Evolutionary conservation across 2,113 vertebrate genomes (phyloP).

Genomic region (Scomber scombrus): DNA sequence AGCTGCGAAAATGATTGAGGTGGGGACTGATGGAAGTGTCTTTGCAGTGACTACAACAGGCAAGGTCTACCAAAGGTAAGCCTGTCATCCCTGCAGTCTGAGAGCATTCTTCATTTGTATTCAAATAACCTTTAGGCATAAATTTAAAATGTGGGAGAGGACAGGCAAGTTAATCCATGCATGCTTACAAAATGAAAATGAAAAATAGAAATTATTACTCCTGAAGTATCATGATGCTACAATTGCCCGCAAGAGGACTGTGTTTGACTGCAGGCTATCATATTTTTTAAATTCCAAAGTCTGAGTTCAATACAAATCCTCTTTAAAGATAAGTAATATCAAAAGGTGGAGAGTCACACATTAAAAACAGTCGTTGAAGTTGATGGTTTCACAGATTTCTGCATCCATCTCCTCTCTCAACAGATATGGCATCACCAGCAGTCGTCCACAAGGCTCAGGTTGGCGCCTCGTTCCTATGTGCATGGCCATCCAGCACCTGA

Average conservation of each 20-base stretch:
- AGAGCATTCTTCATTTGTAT: neutral
- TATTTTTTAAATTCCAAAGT: no score
- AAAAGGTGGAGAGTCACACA: no score
- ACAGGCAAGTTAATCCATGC: no score
- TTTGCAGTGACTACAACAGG: neutral
- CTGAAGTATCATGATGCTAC: no score
- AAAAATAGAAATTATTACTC: no score
- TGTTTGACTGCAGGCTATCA: no score
- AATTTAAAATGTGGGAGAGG: no score
- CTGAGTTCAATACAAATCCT: no score
- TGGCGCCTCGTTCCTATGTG: neutral
- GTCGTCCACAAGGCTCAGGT: neutral
- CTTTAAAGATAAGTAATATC: no score
- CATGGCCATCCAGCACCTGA: neutral
- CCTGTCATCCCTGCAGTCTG: neutral
- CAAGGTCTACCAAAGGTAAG: constrained; percentile 35
- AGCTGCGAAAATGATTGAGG: constrained; percentile 18
- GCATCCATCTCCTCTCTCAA: neutral
- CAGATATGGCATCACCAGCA: neutral
- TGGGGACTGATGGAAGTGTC: constrained; percentile 38
- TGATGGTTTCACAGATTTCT: neutral
- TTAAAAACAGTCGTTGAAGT: neutral
- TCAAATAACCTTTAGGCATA: no score
- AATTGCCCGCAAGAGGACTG: no score
- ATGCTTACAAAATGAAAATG: no score